Evolutionary conservation across 2,888 invertebrate genomes (phyloP), one percentile per base, ranked within the genome.

Genomic region (Drosophila multiciliata): DNA sequence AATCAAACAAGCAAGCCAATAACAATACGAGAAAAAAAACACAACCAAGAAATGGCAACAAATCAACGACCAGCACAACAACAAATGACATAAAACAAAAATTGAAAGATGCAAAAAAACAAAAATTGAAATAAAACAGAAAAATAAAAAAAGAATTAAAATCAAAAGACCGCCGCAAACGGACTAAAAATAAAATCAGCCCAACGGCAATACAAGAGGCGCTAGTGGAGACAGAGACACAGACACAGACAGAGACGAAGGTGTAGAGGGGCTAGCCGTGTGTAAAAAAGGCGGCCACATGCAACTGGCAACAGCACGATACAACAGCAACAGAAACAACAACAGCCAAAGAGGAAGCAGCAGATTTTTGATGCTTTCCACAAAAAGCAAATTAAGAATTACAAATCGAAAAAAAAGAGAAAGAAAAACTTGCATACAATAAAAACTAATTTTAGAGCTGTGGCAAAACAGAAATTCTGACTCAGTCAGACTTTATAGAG

Each of bases 361-460:
- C 49, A 68, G 33, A 50, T 40, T 82, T 78, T 66, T 67, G 70
- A 73, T 80, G 82, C 79, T 77, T 82, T 89, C 70, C 80, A 74
- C 86, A 82, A 82, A 69, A 82, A 71, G 66, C 66, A 79, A 77
- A 87, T 72, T 75, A 74, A 87, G 70, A 85, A 78, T 85, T 70
- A 85, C 83, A 89, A 80, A 82, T 80, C 73, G 55, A 82, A 78
- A 60, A 71, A 69, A 66, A 66, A 42, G 17, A 42, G 11, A 42
- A 53, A 55, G 66, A 71, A 72, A 73, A 78, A 75, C 73, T 75
- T 73, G 87, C 80, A 78, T 75, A 83, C 79, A 89, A 89, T 88
- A 81, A 85, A 83, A 89, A 86, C 81, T 88, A 86, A 87, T 83
- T 87, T 87, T 89, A 89, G 90, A 87, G 73, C 71, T 61, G 65